Evolutionary conservation across 1,140 invertebrate species (phyloP).

Genomic region (Chlorops oryzae): DNA sequence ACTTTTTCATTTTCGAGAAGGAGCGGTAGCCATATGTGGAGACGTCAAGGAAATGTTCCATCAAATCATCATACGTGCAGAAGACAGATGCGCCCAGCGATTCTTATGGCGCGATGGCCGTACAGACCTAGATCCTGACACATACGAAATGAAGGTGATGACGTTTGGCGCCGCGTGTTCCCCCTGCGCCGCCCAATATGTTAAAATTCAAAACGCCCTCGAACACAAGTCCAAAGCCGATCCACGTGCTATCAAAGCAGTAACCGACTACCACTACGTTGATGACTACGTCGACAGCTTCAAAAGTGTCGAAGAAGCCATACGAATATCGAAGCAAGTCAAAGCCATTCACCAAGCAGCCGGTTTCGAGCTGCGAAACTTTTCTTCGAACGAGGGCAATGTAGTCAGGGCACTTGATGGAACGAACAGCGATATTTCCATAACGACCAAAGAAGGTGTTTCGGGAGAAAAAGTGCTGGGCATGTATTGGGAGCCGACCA

Average conservation of each 20-base stretch:
- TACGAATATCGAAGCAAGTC: background rate
- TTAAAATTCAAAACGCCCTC: too few species aligned
- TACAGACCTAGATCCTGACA: too few species aligned
- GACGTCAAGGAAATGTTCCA: slow-evolving; percentile 34
- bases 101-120: slow-evolving; percentile 12
- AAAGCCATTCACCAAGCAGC: background rate
- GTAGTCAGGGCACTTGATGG: background rate
- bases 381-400: background rate
- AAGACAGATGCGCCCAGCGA: slow-evolving; percentile 19
- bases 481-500: slow-evolving; percentile 2
- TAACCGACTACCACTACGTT: background rate
- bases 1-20: slow-evolving; percentile 29
- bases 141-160: too few species aligned
- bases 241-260: background rate
- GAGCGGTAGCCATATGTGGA: slow-evolving; percentile 23
- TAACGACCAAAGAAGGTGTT: background rate
- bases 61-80: slow-evolving; percentile 19
- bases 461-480: background rate
- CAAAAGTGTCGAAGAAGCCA: background rate
- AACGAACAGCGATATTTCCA: background rate
- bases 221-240: too few species aligned
- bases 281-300: background rate
- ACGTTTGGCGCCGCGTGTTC: too few species aligned
- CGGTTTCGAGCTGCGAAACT: slow-evolving; percentile 1
- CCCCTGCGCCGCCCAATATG: too few species aligned